Evolutionary conservation across 1,140 invertebrate species (phyloP), one percentile per base, ranked within the genome.

Genomic region (Thaumatotibia leucotreta): DNA sequence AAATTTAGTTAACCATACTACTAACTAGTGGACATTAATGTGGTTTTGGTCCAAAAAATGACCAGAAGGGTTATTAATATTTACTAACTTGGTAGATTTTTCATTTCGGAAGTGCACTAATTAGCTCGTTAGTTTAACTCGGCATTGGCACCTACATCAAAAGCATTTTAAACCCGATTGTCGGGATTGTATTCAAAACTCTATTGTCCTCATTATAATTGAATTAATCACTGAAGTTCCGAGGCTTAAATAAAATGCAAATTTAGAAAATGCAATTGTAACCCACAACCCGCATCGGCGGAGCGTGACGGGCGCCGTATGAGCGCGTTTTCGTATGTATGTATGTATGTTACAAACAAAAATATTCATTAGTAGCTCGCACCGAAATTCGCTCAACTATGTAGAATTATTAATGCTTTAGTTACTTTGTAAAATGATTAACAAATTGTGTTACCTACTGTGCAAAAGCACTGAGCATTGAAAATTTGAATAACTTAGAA

Each of bases 251-350:
- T 72, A 75, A 76, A 80, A 88, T 89, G 85, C 85, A 88, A 89
- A 88, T 88, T 82, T 79, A 23, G 54, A 69, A 63, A 73, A 75
- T 83, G 81, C 84, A 85, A 82, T 83, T 82, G 83, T 82, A 79
- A 76, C 72, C 76, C 77, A 84, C 75, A 79, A 67, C 71, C 74
- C 70, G 50, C 58, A 67, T 68, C 77, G 70, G 50, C 83, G 73
- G 79, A 87, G 79, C 86, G 75, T 83, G 79, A 81, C 84, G 77
- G 67, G 71, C 67, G 66, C 69, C 70, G 68, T 77, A 74, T 73
- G 79, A 45, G 24, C 27, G 31, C 24, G 31, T 27, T 14, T 35
- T 17, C 32, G 32, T n/a, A n/a, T n/a, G 64, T 73, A 54, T 72
- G 72, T 72, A 73, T 62, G 27, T 35, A 1, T 32, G 63, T 69